Percentiles rank a stretch among this genome's conserved stretches.
Evolutionary conservation across 1,140 invertebrate genomes (phyloP).

Genomic region (Chelonus insularis): DNA sequence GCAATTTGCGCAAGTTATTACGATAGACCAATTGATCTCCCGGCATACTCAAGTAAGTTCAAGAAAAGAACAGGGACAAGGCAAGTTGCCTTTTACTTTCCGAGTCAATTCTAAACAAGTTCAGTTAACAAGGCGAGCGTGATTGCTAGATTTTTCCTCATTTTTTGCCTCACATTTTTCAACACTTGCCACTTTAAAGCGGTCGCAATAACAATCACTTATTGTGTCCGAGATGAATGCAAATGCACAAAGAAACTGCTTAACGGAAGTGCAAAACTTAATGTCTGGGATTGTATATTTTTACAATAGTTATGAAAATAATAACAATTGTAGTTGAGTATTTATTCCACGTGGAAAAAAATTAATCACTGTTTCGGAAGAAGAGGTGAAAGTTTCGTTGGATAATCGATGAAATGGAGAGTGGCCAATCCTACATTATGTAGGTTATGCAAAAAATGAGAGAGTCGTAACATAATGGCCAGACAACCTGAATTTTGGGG

Average conservation of each 20-base stretch:
- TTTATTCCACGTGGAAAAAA: too few species aligned
- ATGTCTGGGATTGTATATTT: too few species aligned
- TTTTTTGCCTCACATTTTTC: too few species aligned
- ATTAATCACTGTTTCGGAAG: background rate
- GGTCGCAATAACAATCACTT: too few species aligned
- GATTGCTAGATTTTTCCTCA: background rate
- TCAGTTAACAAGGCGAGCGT: conserved; percentile 7
- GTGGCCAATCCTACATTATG: conserved; percentile 32
- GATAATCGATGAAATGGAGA: conserved; percentile 53
- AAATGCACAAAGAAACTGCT: too few species aligned
- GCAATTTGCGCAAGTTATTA: conserved; percentile 11
- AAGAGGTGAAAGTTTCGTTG: conserved; percentile 48
- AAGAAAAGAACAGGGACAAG: conserved; percentile 50
- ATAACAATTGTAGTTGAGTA: too few species aligned
- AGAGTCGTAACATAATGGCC: conserved; percentile 16
- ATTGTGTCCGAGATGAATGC: too few species aligned
- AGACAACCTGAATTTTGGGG: conserved; percentile 12
- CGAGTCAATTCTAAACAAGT: conserved; percentile 33
- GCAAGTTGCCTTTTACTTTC: conserved; percentile 56
- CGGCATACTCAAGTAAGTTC: conserved; percentile 10
- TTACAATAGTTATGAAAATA: too few species aligned
- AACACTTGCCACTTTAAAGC: too few species aligned
- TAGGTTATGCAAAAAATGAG: conserved; percentile 23
- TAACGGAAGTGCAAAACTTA: too few species aligned
- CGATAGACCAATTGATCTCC: conserved; percentile 23